Percentiles rank a stretch among this genome's conserved stretches.
Conservation (phyloP, 2,113 vertebrate species). For the Atractosteus spatula region DNA sequence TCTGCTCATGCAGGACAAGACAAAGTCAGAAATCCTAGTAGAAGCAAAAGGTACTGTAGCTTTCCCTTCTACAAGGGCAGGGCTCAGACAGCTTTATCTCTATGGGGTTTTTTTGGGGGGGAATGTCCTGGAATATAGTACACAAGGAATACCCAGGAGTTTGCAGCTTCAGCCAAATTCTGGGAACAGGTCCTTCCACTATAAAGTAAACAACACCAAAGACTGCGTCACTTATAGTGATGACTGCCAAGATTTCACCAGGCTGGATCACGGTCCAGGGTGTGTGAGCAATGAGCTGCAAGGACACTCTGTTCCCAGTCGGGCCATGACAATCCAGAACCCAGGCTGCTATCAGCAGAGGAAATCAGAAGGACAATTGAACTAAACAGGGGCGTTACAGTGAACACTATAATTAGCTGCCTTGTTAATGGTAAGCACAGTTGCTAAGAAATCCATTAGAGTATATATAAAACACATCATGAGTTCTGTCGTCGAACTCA, state of each 20-base stretch:
- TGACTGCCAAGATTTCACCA: background rate
- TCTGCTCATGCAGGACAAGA: background rate
- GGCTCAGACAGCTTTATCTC: too few species aligned
- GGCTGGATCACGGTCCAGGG: conserved; percentile 20
- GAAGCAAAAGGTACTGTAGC: too few species aligned
- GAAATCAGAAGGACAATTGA: background rate
- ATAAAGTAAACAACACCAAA: background rate
- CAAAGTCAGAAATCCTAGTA: too few species aligned
- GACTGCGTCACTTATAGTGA: conserved; percentile 22
- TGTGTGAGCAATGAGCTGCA: conserved; percentile 40
- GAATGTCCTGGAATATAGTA: too few species aligned
- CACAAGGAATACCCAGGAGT: too few species aligned
- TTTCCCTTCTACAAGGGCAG: too few species aligned
- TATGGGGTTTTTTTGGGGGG: too few species aligned
- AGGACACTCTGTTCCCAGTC: conserved; percentile 22
- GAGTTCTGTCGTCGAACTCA: too few species aligned
- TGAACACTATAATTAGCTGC: background rate
- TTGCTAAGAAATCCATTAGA: background rate
- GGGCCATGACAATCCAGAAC: background rate
- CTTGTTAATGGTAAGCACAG: background rate
- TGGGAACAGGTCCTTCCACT: too few species aligned
- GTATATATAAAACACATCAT: too few species aligned
- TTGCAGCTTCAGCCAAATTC: too few species aligned
- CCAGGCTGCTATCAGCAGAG: background rate
- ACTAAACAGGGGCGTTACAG: background rate